Evolutionary conservation across 37 sponge, comb jelly and placozoan genomes (phyloP).

Genomic region (Aphrocallistes beatrix): DNA sequence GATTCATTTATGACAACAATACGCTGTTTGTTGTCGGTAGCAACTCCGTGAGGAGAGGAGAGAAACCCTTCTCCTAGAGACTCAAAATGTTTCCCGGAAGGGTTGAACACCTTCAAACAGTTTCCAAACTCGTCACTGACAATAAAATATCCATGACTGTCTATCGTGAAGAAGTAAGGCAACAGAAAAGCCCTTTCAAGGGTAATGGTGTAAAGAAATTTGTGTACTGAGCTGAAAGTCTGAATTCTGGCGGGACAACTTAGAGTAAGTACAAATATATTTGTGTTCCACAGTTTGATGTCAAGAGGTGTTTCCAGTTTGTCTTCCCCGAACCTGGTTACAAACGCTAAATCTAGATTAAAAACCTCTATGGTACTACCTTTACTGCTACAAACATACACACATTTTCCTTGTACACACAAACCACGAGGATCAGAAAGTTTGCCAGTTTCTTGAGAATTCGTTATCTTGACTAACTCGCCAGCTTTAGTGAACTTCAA

Average conservation of each 20-base stretch:
- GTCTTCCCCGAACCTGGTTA: neutral
- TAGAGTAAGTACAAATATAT: neutral
- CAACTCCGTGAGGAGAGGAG: neutral
- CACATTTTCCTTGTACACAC: neutral
- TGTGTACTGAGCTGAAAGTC: neutral
- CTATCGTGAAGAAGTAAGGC: neutral
- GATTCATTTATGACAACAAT: neutral
- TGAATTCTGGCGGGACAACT: neutral
- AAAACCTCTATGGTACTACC: neutral
- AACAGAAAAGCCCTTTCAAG: neutral
- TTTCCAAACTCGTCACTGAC: neutral
- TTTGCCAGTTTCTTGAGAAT: neutral
- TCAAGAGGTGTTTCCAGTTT: neutral
- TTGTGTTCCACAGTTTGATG: neutral
- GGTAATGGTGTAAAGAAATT: neutral
- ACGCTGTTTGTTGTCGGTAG: neutral
- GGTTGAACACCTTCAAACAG: neutral
- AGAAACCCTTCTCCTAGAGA: neutral
- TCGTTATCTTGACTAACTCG: neutral
- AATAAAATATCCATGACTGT: neutral
- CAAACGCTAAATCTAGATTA: neutral
- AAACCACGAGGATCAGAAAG: neutral
- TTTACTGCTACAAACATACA: neutral
- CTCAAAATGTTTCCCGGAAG: neutral
- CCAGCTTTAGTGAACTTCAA: neutral